phyloP scores from a whole-genome alignment of 2,888 invertebrate genomes.

The Plusia festucae region DNA sequence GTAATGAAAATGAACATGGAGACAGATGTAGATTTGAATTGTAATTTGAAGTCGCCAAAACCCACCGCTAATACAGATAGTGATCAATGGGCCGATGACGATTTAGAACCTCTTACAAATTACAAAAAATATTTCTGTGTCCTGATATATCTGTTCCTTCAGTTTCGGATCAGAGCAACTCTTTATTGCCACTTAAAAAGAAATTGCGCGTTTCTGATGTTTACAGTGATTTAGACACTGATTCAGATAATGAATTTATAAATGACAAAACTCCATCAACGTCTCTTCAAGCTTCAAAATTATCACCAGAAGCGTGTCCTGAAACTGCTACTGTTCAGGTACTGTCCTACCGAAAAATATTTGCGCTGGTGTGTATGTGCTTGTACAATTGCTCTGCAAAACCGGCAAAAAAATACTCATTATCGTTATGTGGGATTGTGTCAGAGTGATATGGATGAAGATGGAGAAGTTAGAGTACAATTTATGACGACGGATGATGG shows the following conservation, averaged over 20 bases:
- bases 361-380: no score
- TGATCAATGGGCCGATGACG: constrained; percentile 26
- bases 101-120: constrained; percentile 34
- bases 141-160: background rate
- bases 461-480: constrained; percentile 9
- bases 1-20: constrained; percentile 47
- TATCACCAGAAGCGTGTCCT: no score
- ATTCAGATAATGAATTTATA: no score
- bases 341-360: no score
- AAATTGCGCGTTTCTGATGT: no score
- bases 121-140: constrained; percentile 16
- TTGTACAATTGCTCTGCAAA: constrained; percentile 33
- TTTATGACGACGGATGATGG: constrained; percentile 19
- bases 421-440: constrained; percentile 38
- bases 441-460: constrained; percentile 38
- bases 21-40: constrained; percentile 6
- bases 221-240: no score
- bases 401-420: constrained; percentile 26
- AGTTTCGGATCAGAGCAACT: no score
- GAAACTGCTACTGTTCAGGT: no score
- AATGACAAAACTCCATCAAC: no score
- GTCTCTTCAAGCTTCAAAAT: no score
- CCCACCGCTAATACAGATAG: constrained; percentile 31
- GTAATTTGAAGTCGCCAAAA: constrained; percentile 39
- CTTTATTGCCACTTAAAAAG: no score